A percentile compares a stretch with the other conserved stretches of the same genome.
Conservation (phyloP, 2,113 vertebrate genomes). For the Zapus hudsonius region DNA sequence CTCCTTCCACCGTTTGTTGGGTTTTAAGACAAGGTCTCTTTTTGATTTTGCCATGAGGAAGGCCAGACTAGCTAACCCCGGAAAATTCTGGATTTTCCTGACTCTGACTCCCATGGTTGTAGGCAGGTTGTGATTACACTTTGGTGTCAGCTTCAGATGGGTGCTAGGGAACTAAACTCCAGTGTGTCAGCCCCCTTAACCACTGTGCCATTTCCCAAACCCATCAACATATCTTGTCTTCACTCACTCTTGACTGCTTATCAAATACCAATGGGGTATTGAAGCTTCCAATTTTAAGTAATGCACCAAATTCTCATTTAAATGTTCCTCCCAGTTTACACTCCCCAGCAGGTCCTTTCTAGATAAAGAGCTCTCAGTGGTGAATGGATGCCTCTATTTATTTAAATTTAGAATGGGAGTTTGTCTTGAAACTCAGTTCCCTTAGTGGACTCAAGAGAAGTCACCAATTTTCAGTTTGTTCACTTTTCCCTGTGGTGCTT, state of each 20-base stretch:
- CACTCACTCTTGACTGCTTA: constrained; percentile 17
- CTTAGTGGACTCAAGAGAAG: neutral
- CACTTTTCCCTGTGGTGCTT: neutral
- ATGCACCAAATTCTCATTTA: neutral
- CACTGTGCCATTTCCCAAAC: too few species aligned
- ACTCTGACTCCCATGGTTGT: too few species aligned
- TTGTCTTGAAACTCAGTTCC: neutral
- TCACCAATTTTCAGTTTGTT: neutral
- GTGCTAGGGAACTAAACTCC: too few species aligned
- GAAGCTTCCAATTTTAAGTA: neutral
- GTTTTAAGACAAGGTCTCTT: too few species aligned
- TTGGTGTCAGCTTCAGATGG: too few species aligned
- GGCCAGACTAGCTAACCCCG: too few species aligned
- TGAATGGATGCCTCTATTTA: neutral
- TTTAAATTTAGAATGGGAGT: neutral
- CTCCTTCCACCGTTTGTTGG: too few species aligned
- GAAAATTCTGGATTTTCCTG: too few species aligned
- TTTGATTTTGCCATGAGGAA: too few species aligned
- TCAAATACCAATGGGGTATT: neutral
- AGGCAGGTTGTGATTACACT: too few species aligned
- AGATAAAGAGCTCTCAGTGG: neutral
- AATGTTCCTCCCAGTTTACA: neutral
- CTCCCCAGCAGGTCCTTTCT: neutral
- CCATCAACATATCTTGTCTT: too few species aligned
- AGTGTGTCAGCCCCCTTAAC: too few species aligned